These are phyloP conservation scores for Lottia gigantea DNA, from an alignment of 2,888 invertebrate genomes.

Conservation along the genomic window DNA sequence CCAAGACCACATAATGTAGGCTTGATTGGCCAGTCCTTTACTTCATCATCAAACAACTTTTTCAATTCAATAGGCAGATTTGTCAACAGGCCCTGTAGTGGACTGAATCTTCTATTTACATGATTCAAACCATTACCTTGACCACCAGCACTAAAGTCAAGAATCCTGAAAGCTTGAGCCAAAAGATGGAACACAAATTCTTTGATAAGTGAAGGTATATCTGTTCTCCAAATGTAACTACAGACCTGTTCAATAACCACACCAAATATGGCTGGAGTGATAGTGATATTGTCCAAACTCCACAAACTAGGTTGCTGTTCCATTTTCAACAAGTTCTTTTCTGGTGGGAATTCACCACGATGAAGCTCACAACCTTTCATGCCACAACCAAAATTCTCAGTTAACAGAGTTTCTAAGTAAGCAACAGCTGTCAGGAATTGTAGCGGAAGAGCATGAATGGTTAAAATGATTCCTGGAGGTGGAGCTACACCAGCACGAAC, in stretches of 20 bases:
- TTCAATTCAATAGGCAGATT: constrained; percentile 61
- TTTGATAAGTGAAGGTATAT: constrained; percentile 62
- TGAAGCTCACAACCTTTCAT: constrained; percentile 44
- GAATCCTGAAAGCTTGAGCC: constrained; percentile 61
- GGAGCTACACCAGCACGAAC: constrained; percentile 63
- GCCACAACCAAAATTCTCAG: constrained; percentile 58
- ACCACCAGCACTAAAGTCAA: constrained; percentile 55
- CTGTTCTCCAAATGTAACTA: constrained; percentile 61
- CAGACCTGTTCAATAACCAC: constrained; percentile 62
- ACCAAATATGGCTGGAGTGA: constrained; percentile 53
- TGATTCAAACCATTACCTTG: constrained; percentile 24
- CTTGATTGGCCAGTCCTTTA: constrained; percentile 52
- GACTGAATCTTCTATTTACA: constrained; percentile 48
- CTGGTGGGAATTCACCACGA: constrained; percentile 32
- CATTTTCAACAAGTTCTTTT: constrained; percentile 27
- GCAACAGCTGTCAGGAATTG: constrained; percentile 66
- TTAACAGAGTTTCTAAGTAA: constrained; percentile 65
- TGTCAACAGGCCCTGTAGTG: constrained; percentile 49
- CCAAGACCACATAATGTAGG: constrained; percentile 52
- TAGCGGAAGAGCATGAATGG: constrained; percentile 66
- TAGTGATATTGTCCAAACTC: constrained; percentile 57
- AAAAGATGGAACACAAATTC: constrained; percentile 64
- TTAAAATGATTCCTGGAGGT: constrained; percentile 59
- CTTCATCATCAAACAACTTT: constrained; percentile 61
- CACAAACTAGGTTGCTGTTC: constrained; percentile 50